phyloP scores from a whole-genome alignment of 2,888 invertebrate genomes.

The Cyrtodaria siliqua region DNA sequence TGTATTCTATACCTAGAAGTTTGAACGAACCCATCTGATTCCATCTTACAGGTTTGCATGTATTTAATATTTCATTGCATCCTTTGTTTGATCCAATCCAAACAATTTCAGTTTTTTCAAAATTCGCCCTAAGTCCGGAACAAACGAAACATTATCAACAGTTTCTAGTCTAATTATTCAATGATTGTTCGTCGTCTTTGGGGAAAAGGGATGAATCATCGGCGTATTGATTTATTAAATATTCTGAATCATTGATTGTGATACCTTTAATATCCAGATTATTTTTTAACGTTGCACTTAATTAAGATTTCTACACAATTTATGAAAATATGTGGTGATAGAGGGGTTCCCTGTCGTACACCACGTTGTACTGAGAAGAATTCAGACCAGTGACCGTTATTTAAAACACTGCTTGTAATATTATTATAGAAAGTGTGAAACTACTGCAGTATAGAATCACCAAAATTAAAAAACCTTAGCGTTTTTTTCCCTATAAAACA shows the following conservation, averaged over 20 bases:
- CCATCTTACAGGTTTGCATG: too few species aligned
- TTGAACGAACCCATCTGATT: too few species aligned
- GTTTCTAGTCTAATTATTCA: constrained; percentile 1
- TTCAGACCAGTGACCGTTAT: constrained; percentile 20
- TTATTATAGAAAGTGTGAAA: constrained; percentile 31
- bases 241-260: constrained; percentile 16
- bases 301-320: constrained; percentile 30
- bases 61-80: background rate
- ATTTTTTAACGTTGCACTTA: constrained; percentile 8
- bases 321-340: constrained; percentile 38
- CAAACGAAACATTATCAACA: background rate
- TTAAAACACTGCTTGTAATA: constrained; percentile 13
- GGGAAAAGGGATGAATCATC: constrained; percentile 38
- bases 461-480: constrained; percentile 37
- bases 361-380: constrained; percentile 29
- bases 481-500: constrained; percentile 25
- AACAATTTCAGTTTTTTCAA: constrained; percentile 21
- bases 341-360: constrained; percentile 32
- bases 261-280: constrained; percentile 33
- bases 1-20: too few species aligned
- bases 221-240: constrained; percentile 28
- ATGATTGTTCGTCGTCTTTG: constrained; percentile 34
- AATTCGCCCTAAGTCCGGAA: constrained; percentile 30
- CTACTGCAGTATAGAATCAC: constrained; percentile 20
- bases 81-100: constrained; percentile 15